Evolutionary conservation across 2,888 invertebrate species (phyloP).

Genomic region (Latrodectus hesperus): DNA sequence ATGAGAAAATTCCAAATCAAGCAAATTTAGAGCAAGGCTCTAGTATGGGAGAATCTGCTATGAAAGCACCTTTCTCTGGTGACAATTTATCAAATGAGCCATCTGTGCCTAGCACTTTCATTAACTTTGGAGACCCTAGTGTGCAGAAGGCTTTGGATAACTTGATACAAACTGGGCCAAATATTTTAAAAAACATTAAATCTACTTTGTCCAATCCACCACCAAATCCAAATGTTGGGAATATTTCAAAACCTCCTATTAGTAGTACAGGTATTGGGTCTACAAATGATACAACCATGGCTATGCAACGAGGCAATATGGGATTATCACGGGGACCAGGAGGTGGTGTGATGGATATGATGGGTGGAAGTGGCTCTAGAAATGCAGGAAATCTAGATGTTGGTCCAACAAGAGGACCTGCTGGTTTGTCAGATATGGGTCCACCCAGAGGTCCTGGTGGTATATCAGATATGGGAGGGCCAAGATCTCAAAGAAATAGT

Average conservation of each 20-base stretch:
- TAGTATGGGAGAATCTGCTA: constrained; percentile 8
- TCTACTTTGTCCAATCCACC: constrained; percentile 18
- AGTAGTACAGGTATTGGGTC: constrained; percentile 2
- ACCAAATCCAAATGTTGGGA: neutral
- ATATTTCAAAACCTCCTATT: constrained; percentile 3
- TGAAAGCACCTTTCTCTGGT: neutral
- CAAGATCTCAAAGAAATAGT: constrained; percentile 26
- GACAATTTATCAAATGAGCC: constrained; percentile 14
- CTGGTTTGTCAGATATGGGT: constrained; percentile 42
- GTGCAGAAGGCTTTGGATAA: constrained; percentile 76
- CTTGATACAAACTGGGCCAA: constrained; percentile 76
- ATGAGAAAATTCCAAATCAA: constrained; percentile 8
- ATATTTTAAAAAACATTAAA: constrained; percentile 73
- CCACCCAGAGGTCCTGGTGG: constrained; percentile 9
- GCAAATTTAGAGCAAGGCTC: constrained; percentile 11
- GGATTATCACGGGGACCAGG: constrained; percentile 21
- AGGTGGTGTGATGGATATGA: neutral
- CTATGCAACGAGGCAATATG: constrained; percentile 10
- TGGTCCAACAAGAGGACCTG: neutral
- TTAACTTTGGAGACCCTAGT: constrained; percentile 76
- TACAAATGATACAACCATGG: constrained; percentile 7
- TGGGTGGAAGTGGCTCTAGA: constrained; percentile 26
- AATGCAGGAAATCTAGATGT: neutral
- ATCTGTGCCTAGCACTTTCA: constrained; percentile 71
- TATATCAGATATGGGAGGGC: constrained; percentile 34